Base-by-base conservation (phyloP, 64 coral and sea anemone species). In the Catalaphyllia jardinei region DNA sequence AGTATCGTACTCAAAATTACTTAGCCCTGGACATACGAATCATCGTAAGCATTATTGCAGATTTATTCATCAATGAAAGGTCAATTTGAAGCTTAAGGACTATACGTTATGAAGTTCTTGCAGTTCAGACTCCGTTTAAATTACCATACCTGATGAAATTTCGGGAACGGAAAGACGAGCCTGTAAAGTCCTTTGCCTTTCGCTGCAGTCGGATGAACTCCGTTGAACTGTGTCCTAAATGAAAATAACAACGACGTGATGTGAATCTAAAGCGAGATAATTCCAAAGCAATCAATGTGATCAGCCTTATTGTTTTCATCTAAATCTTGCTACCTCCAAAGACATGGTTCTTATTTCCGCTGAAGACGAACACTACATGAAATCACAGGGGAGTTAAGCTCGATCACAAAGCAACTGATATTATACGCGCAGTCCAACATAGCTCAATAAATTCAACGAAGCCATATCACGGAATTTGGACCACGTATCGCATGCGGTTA, bases 161-260 rank as follows among this genome's bases (percentile, higher is more conserved):
- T 92, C 90, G 25, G 90, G 90, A 71, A 75, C 90, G 3, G 90
- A 92, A 29, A 87, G 60, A 0, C 90, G 72, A 16, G 74, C 57
- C 27, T 92, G 90, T 38, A 92, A 74, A 38, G 75, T 84, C 5
- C 52, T 65, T 38, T 86, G 67, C 64, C 80, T 86, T 35, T 92
- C 90, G 14, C 82, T 92, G 30, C 90, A 92, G 39, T 92, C 90
- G 5, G 90, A 92, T 0, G 90, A 92, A 49, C 90, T 92, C 50
- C 90, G 74, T 38, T 92, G 90, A 18, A 92, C 83, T 7, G 18
- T 35, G 17, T 92, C 84, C 33, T 74, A 52, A 51, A 60, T 31
- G 10, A n/a, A 89, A 49, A 81, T 38, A 60, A 74, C 50, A 29
- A 90, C 73, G 55, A 62, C 18, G 20, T 60, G 79, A 90, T 29